A percentile compares a stretch with the other conserved stretches of the same genome.
Evolutionary conservation across 2,797 vertebrate species (phyloP).

Genomic region (Gymnothorax reevesii): DNA sequence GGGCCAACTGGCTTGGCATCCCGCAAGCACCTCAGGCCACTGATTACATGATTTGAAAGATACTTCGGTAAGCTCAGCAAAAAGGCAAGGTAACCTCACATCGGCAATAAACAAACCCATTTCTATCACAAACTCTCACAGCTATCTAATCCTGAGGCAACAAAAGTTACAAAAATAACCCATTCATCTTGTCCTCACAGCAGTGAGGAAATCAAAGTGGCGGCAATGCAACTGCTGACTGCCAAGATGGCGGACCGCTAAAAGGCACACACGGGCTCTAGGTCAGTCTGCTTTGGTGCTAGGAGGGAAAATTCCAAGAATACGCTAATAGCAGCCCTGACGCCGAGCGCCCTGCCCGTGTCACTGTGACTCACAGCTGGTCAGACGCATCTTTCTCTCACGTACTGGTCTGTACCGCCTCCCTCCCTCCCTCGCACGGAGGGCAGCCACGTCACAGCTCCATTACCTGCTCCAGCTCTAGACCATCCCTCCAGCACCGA

Average conservation of each 20-base stretch:
- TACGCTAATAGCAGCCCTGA: neutral
- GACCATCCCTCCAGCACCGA: neutral
- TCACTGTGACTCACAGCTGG: neutral
- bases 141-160: neutral
- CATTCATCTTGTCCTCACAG: neutral
- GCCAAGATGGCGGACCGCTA: neutral
- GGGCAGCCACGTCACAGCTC: neutral
- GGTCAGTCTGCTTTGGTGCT: neutral
- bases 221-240: neutral
- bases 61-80: neutral
- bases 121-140: neutral
- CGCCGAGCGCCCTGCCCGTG: neutral
- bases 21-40: no score
- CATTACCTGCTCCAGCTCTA: constrained; percentile 2
- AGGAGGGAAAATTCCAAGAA: neutral
- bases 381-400: neutral
- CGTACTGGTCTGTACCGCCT: no score
- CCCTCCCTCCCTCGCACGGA: neutral
- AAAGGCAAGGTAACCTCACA: neutral
- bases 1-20: neutral
- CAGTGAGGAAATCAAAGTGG: neutral
- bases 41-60: neutral
- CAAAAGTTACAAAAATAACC: neutral
- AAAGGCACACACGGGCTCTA: neutral
- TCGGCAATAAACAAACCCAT: neutral